Evolutionary conservation across 2,888 invertebrate genomes (phyloP), one percentile per base, ranked within the genome.

Genomic region (Gandaritis pyraliata): DNA sequence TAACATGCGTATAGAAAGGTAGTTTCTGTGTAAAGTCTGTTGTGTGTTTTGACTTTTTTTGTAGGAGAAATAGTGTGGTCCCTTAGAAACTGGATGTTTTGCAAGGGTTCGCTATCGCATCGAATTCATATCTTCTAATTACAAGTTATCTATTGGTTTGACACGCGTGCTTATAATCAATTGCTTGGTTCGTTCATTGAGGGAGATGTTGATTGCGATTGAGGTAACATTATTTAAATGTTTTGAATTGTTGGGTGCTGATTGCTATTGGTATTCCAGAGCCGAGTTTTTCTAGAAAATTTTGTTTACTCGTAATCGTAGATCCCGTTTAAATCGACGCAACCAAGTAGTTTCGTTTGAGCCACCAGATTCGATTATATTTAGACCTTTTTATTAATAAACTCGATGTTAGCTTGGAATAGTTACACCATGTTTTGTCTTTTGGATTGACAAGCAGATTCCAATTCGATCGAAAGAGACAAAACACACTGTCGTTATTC

Each of bases 91-190:
- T 23, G 51, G 39, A 1, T 41, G 88, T 91, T 91, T 90, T 86
- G 90, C 84, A 90, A 91, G 87, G 82, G 83, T 77, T 81, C 82
- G 85, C 82, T 86, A 90, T 89, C 87, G 85, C 84, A 83, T 88
- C 87, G 86, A 87, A 88, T 87, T 87, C 88, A 90, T 90, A 90
- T 89, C 85, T 83, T 84, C 86, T 91, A 91, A 91, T 91, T 90
- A 90, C 87, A 88, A 86, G 88, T 87, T 86, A 68, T 66, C 57
- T 58, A 61, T 66, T 61, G 64, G 61, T 63, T 59, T 71, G 67
- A 71, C 69, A 74, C 73, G 73, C 75, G 74, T 71, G 72, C 72
- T 72, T 70, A 52, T 70, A 75, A 79, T 77, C 77, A 77, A 75
- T 82, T 75, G 60, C 54, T 70, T 49, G 64, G 69, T 64, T 69